These are phyloP conservation scores for Xiphophorus hellerii DNA, from an alignment of 2,113 vertebrate genomes.

Conservation along the genomic window DNA sequence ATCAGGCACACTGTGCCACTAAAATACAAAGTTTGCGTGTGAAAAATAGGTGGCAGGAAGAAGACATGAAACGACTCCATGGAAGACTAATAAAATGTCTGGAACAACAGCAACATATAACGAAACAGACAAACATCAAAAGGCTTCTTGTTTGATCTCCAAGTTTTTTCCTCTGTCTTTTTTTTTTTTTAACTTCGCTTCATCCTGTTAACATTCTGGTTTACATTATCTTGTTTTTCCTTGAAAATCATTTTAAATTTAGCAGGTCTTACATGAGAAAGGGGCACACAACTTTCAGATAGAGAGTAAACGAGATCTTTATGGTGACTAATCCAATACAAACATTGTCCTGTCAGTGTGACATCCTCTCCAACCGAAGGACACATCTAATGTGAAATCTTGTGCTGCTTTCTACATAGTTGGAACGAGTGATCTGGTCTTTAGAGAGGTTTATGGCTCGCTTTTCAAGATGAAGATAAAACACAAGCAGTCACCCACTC, in stretches of 20 bases:
- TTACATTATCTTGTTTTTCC: constrained; percentile 69
- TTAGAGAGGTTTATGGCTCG: constrained; percentile 46
- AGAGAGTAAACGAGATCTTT: constrained; percentile 17
- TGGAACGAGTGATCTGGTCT: constrained; percentile 50
- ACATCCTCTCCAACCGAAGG: constrained; percentile 34
- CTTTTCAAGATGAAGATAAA: constrained; percentile 49
- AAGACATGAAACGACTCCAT: constrained; percentile 31
- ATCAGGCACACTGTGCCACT: neutral
- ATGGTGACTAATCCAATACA: constrained; percentile 7
- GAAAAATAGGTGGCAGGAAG: constrained; percentile 58
- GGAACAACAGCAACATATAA: constrained; percentile 60
- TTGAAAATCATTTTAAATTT: constrained; percentile 66
- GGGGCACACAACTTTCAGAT: constrained; percentile 13
- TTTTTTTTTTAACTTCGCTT: constrained; percentile 56
- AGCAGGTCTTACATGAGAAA: constrained; percentile 45
- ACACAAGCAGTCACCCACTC: constrained; percentile 43
- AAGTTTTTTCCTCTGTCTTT: constrained; percentile 43
- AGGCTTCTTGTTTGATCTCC: constrained; percentile 72
- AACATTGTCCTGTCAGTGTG: constrained; percentile 47
- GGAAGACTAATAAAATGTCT: constrained; percentile 72
- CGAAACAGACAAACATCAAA: constrained; percentile 72
- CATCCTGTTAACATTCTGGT: constrained; percentile 70
- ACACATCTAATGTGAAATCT: constrained; percentile 30
- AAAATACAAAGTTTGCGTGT: constrained; percentile 24
- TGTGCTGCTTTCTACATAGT: constrained; percentile 35